Evolutionary conservation across 1,140 invertebrate species (phyloP).

Genomic region (Drosophila funebris): DNA sequence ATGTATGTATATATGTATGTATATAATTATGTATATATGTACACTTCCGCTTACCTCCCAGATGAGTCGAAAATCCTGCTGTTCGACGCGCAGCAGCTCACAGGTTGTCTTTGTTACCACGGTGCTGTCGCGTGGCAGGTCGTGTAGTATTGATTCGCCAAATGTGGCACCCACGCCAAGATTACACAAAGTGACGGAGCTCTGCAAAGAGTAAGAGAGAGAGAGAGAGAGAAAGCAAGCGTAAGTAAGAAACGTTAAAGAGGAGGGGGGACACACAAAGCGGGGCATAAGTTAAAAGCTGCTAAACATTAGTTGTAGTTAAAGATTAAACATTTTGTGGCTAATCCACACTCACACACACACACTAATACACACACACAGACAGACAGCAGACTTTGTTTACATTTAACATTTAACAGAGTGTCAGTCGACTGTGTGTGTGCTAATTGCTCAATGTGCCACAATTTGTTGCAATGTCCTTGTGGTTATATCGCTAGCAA

Average conservation of each 20-base stretch:
- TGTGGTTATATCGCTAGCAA: constrained; percentile 35
- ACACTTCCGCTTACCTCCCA: constrained; percentile 88
- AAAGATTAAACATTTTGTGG: constrained; percentile 35
- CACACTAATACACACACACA: background rate
- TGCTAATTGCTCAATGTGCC: constrained; percentile 65
- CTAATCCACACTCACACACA: background rate
- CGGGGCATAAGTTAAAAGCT: constrained; percentile 14
- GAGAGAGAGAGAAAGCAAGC: background rate
- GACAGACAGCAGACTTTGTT: constrained; percentile 16
- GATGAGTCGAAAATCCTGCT: constrained; percentile 90
- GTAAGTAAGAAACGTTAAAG: background rate
- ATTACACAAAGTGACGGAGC: constrained; percentile 87
- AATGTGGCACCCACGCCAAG: constrained; percentile 91
- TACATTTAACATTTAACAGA: constrained; percentile 5
- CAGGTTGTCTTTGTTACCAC: constrained; percentile 90
- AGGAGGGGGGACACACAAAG: background rate
- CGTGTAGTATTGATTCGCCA: constrained; percentile 90
- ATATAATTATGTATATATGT: constrained; percentile 1
- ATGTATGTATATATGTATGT: background rate
- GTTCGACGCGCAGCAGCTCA: constrained; percentile 90
- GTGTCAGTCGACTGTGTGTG: constrained; percentile 14
- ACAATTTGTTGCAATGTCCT: constrained; percentile 39
- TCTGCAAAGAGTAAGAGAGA: constrained; percentile 84
- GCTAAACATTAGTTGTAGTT: constrained; percentile 32
- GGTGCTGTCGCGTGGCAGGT: constrained; percentile 89